phyloP scores from a whole-genome alignment of 2,888 invertebrate species.

The Vesta saturnalis region DNA sequence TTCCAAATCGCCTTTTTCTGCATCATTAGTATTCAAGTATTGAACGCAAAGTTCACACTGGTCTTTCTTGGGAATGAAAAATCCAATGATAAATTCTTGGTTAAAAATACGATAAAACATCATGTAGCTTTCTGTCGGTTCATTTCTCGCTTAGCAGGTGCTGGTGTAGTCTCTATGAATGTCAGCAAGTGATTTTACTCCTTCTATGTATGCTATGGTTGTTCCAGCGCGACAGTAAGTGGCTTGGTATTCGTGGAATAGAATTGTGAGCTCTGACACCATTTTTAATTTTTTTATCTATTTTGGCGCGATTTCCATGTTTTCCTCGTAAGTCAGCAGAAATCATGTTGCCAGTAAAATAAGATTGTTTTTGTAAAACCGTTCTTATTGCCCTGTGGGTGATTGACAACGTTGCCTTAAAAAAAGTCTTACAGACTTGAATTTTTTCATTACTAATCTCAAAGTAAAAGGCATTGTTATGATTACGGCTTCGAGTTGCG shows the following conservation, averaged over 20 bases:
- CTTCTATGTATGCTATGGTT: slow-evolving; percentile 47
- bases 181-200: slow-evolving; percentile 7
- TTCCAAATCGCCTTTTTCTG: not conserved
- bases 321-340: slow-evolving; percentile 46
- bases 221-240: slow-evolving; percentile 45
- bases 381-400: slow-evolving; percentile 32
- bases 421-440: slow-evolving; percentile 36
- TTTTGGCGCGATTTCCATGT: slow-evolving; percentile 44
- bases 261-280: slow-evolving; percentile 43
- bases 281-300: slow-evolving; percentile 39
- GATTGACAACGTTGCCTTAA: slow-evolving; percentile 31
- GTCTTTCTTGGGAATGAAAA: not conserved
- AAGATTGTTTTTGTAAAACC: slow-evolving; percentile 20
- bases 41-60: not conserved
- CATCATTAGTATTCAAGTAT: not conserved
- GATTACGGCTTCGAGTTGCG: slow-evolving; percentile 35
- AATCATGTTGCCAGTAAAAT: slow-evolving; percentile 35
- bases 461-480: slow-evolving; percentile 46
- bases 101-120: slow-evolving; percentile 5
- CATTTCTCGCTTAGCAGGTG: not conserved
- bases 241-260: slow-evolving; percentile 48
- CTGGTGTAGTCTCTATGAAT: not conserved
- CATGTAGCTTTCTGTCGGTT: not conserved
- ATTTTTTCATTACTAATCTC: slow-evolving; percentile 34
- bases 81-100: not conserved